These are phyloP conservation scores for Nephrotoma flavescens DNA, from an alignment of 2,888 invertebrate species.

Conservation along the genomic window DNA sequence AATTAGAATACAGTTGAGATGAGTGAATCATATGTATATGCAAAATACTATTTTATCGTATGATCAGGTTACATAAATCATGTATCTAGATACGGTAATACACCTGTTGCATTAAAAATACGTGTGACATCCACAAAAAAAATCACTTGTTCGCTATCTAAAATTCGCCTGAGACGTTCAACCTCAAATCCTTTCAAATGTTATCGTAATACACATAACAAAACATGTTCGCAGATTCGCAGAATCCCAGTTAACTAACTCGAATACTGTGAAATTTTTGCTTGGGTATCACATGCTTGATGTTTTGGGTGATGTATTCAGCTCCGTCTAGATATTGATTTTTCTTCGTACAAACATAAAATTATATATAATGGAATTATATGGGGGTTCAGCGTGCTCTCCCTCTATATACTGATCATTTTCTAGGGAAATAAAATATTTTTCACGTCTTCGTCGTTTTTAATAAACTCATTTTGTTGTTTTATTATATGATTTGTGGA, in stretches of 20 bases:
- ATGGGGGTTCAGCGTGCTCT: neutral
- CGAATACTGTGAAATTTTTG: neutral
- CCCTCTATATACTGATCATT: neutral
- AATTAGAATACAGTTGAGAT: neutral
- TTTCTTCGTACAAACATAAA: neutral
- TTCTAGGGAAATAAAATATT: neutral
- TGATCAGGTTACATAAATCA: neutral
- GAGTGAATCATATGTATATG: too few species aligned
- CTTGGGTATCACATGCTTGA: neutral
- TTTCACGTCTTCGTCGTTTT: neutral
- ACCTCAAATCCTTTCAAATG: neutral
- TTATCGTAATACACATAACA: neutral
- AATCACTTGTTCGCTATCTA: neutral
- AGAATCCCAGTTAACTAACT: neutral
- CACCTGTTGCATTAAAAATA: neutral
- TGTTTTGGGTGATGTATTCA: neutral
- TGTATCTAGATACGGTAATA: neutral
- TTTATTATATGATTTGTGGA: too few species aligned
- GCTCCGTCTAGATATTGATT: neutral
- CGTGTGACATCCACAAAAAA: neutral
- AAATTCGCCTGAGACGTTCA: neutral
- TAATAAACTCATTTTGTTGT: neutral
- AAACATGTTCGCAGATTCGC: neutral
- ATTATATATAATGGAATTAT: neutral
- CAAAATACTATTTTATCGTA: neutral